Evolutionary conservation across 1,140 invertebrate species (phyloP), one percentile per base, ranked within the genome.

Genomic region (Phymorhynchus buccinoides): DNA sequence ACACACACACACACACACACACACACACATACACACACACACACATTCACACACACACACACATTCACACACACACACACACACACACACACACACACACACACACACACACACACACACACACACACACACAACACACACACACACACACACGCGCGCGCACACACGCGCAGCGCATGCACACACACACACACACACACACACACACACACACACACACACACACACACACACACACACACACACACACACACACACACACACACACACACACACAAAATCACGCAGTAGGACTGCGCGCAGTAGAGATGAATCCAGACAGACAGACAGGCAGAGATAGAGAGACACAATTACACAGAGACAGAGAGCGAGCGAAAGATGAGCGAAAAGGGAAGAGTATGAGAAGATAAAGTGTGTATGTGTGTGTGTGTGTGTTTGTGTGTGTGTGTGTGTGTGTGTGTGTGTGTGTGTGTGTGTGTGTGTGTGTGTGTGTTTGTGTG

Each of bases 61-160:
- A 35, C 71, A 9, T 1, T 0, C 71, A 1, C 35, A 9, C 71
- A 41, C 35, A 3, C 32, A 30, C 32, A 75, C 39, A 35, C 39
- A 37, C 71, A 35, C 71, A 75, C 71, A 75, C 71, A 41, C 39
- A 75, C 39, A 75, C 32, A 41, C 71, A 62, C 56, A 62, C 56
- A 62, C 56, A 62, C 56, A 22, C 56, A 62, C 56, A 22, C 56
- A 62, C 56, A 62, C 56, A 62, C 27, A 62, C 56, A 62, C 56
- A 62, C 56, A 62, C 56, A 62, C 56, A 62, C 56, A 62, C 18
- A 22, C 56, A 62, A 62, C 56, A 62, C 56, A 62, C 18, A 22
- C 56, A 62, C 56, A 62, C 22, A 62, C 56, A 62, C 56, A 1
- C 56, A 22, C 6, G 7, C 56, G n/a, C 56, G 2, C 56, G n/a